Conservation (phyloP, 2,888 invertebrate genomes). For the Julus scandinavius region DNA sequence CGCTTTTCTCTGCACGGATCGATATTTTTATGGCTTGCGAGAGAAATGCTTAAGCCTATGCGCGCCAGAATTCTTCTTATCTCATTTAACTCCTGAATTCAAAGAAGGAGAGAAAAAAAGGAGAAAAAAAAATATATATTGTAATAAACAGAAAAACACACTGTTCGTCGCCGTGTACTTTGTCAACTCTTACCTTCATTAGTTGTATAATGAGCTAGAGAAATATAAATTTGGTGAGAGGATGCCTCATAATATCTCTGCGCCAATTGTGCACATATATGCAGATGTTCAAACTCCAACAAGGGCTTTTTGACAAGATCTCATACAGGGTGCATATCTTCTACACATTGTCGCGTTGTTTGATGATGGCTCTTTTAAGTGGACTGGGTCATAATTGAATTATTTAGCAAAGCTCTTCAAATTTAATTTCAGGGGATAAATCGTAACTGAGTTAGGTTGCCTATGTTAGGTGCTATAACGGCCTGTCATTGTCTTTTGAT, state of each 20-base stretch:
- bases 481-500: no score
- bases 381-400: no score
- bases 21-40: conserved; percentile 34
- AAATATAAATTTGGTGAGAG: not conserved
- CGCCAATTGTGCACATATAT: not conserved
- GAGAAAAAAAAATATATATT: not conserved
- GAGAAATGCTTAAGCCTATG: conserved; percentile 1
- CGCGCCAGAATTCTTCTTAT: conserved; percentile 22
- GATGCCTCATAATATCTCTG: not conserved
- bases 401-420: no score
- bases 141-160: conserved; percentile 41
- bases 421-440: no score
- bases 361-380: no score
- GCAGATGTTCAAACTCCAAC: not conserved
- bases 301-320: not conserved
- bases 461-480: no score
- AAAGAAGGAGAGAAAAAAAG: not conserved
- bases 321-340: not conserved
- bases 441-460: no score
- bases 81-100: conserved; percentile 17
- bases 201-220: not conserved
- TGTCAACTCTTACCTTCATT: conserved; percentile 26
- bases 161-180: conserved; percentile 5
- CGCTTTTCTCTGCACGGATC: not conserved
- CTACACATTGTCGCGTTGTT: no score